These are phyloP conservation scores for Copsychus sechellarum DNA, from an alignment of 2,113 vertebrate species.

Conservation along the genomic window DNA sequence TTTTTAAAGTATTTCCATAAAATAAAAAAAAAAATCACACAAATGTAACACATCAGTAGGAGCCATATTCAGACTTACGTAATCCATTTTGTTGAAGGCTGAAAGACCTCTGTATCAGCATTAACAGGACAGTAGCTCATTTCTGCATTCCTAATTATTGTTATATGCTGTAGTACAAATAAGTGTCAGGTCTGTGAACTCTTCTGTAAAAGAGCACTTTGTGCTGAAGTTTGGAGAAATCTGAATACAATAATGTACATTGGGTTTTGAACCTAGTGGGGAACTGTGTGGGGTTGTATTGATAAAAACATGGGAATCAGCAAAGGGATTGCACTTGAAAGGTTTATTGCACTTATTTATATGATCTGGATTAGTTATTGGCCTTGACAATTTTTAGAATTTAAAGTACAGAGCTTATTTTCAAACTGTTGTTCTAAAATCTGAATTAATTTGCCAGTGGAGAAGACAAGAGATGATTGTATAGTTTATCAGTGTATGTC, in stretches of 20 bases:
- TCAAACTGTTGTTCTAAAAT: neutral
- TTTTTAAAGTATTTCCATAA: neutral
- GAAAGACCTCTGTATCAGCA: neutral
- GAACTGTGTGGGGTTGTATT: neutral
- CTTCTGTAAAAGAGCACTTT: neutral
- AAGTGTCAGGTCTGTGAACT: neutral
- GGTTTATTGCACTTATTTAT: neutral
- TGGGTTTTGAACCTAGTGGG: neutral
- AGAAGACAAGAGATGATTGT: neutral
- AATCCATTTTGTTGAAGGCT: neutral
- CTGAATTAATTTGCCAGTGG: neutral
- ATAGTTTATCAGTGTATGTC: neutral
- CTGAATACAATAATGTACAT: neutral
- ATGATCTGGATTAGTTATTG: neutral
- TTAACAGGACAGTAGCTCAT: neutral
- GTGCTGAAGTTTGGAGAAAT: neutral
- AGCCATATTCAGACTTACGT: fast-evolving
- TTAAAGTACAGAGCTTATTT: neutral
- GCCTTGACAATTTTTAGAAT: neutral
- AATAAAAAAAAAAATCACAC: neutral
- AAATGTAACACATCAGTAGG: neutral
- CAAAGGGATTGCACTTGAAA: neutral
- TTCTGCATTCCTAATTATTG: neutral
- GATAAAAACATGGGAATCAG: neutral
- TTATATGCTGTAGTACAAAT: neutral